phyloP scores from a whole-genome alignment of 2,113 vertebrate species.

The Coregonus clupeaformis region DNA sequence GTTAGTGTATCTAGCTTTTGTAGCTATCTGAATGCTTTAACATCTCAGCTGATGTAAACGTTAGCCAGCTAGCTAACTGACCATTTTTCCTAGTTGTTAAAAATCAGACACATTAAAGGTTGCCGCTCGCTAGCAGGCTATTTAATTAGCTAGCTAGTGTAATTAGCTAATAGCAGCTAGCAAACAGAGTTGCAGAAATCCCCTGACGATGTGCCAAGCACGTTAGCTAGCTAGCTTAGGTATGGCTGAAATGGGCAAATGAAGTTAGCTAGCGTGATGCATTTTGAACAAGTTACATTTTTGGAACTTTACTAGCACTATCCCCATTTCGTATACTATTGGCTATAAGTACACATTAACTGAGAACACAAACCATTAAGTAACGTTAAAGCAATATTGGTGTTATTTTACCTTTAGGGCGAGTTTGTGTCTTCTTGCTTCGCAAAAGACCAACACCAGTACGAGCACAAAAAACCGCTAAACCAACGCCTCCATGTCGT shows the following conservation, averaged over 20 bases:
- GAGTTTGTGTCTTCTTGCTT: slow-evolving; percentile 72
- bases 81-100: neutral
- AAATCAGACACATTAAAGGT: neutral
- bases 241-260: too few species aligned
- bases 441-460: slow-evolving; percentile 35
- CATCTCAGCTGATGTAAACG: neutral
- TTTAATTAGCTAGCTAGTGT: neutral
- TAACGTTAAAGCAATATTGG: neutral
- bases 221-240: too few species aligned
- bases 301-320: too few species aligned
- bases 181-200: neutral
- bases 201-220: neutral
- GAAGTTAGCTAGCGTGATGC: too few species aligned
- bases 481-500: slow-evolving; percentile 13
- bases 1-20: too few species aligned
- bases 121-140: neutral
- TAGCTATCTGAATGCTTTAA: neutral
- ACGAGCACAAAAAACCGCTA: slow-evolving; percentile 25
- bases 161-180: neutral
- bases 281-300: too few species aligned
- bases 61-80: neutral
- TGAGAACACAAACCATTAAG: neutral
- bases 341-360: neutral
- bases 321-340: neutral
- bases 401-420: slow-evolving; percentile 57